Evolutionary conservation across 2,888 invertebrate species (phyloP), one percentile per base, ranked within the genome.

Genomic region (Oscheius onirici): DNA sequence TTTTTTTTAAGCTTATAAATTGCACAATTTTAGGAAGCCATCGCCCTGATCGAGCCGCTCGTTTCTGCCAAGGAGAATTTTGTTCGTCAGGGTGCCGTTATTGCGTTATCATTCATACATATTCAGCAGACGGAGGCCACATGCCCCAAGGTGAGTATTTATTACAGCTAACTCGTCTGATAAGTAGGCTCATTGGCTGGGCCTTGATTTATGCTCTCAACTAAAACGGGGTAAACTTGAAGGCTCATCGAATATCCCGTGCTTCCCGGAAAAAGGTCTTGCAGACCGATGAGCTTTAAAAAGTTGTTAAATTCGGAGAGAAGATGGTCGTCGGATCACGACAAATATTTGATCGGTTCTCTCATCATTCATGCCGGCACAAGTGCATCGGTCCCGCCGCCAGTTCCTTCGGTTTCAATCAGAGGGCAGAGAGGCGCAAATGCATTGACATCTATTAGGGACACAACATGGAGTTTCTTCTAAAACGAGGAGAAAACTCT

Each of bases 1-100:
- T 13, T 22, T 34, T 34, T 34, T 34, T 34, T 8, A 20, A 46
- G 3, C n/a, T 11, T 8, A 46, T 13, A n/a, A 28, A 44, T 58
- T 34, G 40, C 28, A 26, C 26, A 52, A 54, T 81, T 85, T 5
- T 83, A 95, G 86, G 97, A 99, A 89, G 97, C 97, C 0, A 94
- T 99, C 74, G 93, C 93, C 34, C 91, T 99, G 3, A 89, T 99
- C 70, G 97, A 99, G 88, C 97, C 97, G 0, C 94, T 99, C 94
- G 94, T 95, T 40, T 96, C 97, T 90, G 99, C 99, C 88, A 95
- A 97, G 0, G 97, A 99, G 11, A 97, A 97, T 89, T 99, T 97
- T 89, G 99, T 99, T 0, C 92, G 99, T 15, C 99, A 99, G 90
- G 99, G 96, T 40, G 95, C 96, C 1, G 90, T 96, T 49, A 95